phyloP scores from a whole-genome alignment of 2,888 invertebrate species.

The Paralinhomoeus sp. region DNA sequence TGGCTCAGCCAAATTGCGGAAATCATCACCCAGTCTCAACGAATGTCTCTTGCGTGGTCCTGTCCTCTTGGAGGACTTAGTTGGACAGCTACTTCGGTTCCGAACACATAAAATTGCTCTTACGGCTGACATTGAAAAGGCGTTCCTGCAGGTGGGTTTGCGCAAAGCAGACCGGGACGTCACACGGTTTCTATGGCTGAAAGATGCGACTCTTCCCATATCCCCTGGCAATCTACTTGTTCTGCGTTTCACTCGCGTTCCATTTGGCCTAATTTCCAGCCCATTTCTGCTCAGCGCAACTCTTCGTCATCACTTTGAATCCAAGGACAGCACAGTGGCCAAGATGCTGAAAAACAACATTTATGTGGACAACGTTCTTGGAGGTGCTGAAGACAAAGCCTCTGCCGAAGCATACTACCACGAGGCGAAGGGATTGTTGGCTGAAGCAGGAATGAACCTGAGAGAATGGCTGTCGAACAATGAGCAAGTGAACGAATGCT shows the following conservation, averaged over 20 bases:
- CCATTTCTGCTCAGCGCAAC: neutral
- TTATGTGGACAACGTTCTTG: no score
- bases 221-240: neutral
- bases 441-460: no score
- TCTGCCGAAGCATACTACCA: no score
- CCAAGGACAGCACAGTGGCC: no score
- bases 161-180: slow-evolving; percentile 5
- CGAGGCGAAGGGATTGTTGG: no score
- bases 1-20: slow-evolving; percentile 1
- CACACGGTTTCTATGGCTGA: slow-evolving; percentile 3
- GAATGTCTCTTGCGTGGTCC: slow-evolving; percentile 7
- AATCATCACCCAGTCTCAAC: slow-evolving; percentile 6
- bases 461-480: no score
- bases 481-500: no score
- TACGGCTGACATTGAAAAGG: slow-evolving; percentile 9
- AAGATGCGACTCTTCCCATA: neutral
- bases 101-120: slow-evolving; percentile 4
- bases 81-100: slow-evolving; percentile 5
- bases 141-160: slow-evolving; percentile 8
- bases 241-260: neutral
- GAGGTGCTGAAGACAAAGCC: no score
- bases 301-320: no score
- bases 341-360: no score
- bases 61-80: slow-evolving; percentile 1
- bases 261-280: neutral